Evolutionary conservation across 2,888 invertebrate genomes (phyloP), one percentile per base, ranked within the genome.

Genomic region (Cryptus armator): DNA sequence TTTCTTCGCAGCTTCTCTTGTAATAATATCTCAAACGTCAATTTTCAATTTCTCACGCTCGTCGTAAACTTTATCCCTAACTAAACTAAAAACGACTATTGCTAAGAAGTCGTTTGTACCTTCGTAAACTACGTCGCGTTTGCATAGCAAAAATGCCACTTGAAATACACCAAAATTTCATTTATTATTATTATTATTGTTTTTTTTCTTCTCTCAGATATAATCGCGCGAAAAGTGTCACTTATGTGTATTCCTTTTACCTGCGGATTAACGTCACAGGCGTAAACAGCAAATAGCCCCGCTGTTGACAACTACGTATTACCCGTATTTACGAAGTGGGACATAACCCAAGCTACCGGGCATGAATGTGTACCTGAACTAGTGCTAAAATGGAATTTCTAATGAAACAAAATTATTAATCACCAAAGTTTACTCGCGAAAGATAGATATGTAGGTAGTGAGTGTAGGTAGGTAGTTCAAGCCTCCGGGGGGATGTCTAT

Each of bases 371-470:
- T 53, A 77, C n/a, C 19, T n/a, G 53, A 32, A 51, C 48, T 29
- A 29, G 48, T 32, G 68, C 64, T 78, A 44, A 75, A 75, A 85
- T 85, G 74, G 81, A 85, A 85, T 82, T 81, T 48, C 46, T 66
- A 82, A 81, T 79, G 81, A 75, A 81, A 81, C 84, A 66, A 79
- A 82, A 79, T 85, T 85, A 85, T 85, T 85, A 82, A 82, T 85
- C 78, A 72, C 74, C 78, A 51, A 82, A 81, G 75, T 85, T 85
- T 79, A 79, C 70, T 64, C 48, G 48, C 46, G 64, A 62, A 78
- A 70, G 59, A 46, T 29, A 46, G 32, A 48, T 48, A 44, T 43
- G 48, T 62, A 46, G 16, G 16, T 0, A n/a, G 51, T 19, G 56
- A 43, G 14, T 32, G 43, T 48, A 48, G 37, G 37, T 37, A 7